These are phyloP conservation scores for Thryonomys swinderianus DNA, from an alignment of 2,113 vertebrate genomes.

Conservation along the genomic window DNA sequence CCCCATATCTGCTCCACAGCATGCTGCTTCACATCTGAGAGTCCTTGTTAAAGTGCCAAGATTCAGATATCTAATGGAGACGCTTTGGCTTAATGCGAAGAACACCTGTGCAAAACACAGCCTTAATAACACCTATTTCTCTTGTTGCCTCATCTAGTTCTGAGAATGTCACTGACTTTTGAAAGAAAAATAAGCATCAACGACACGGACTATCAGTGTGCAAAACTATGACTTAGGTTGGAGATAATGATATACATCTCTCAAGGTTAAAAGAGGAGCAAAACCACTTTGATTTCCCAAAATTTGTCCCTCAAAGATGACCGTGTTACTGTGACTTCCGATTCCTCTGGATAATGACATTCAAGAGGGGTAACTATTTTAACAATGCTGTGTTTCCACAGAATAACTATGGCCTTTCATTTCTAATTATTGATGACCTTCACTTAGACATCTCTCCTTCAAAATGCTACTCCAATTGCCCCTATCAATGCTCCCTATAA, in stretches of 20 bases:
- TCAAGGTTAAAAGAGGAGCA: slow-evolving; percentile 44
- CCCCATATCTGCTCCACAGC: background rate
- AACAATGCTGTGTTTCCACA: background rate
- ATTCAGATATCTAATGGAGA: background rate
- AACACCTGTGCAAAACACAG: background rate
- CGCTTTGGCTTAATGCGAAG: background rate
- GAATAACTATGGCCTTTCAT: background rate
- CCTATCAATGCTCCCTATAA: background rate
- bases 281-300: slow-evolving; percentile 35
- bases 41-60: background rate
- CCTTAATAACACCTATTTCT: slow-evolving; percentile 28
- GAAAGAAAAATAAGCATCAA: slow-evolving; percentile 45
- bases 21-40: background rate
- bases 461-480: background rate
- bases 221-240: background rate
- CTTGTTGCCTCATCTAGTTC: background rate
- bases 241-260: slow-evolving; percentile 32
- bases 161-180: slow-evolving; percentile 13
- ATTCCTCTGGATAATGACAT: slow-evolving; percentile 3
- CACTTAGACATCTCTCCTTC: background rate
- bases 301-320: background rate
- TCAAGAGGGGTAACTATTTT: slow-evolving; percentile 29
- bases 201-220: background rate
- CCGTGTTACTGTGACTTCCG: slow-evolving; percentile 7
- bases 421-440: slow-evolving; percentile 3